A percentile compares a stretch with the other conserved stretches of the same genome.
Conservation (phyloP, 2,888 invertebrate species). For the Rhorus exstirpatorius region DNA sequence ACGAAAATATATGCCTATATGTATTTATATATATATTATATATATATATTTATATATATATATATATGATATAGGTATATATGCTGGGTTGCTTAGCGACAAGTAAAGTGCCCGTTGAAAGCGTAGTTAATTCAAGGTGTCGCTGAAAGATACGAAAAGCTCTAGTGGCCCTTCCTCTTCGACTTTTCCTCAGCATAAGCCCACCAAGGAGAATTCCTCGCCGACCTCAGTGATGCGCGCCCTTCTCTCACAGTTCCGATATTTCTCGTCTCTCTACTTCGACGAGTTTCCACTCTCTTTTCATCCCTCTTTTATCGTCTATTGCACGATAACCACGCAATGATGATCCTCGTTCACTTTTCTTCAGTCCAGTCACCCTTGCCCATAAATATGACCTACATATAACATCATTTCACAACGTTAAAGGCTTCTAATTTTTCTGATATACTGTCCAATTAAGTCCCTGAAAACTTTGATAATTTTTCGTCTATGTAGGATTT, state of each 20-base stretch:
- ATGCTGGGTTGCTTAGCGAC: slow-evolving; percentile 42
- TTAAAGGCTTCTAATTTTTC: too few species aligned
- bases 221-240: slow-evolving; percentile 16
- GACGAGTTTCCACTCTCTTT: slow-evolving; percentile 7
- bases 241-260: slow-evolving; percentile 18
- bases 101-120: slow-evolving; percentile 69
- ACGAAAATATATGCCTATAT: not conserved
- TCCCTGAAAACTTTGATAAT: too few species aligned
- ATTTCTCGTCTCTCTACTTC: slow-evolving; percentile 4
- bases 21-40: not conserved
- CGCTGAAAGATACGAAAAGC: slow-evolving; percentile 70
- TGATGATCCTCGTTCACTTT: not conserved
- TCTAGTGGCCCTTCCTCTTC: slow-evolving; percentile 42
- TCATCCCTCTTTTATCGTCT: slow-evolving; percentile 17
- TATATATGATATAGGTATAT: not conserved
- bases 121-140: slow-evolving; percentile 73
- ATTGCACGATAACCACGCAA: slow-evolving; percentile 7
- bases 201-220: slow-evolving; percentile 41
- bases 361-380: not conserved
- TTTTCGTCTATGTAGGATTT: too few species aligned
- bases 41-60: not conserved
- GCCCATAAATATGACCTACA: not conserved
- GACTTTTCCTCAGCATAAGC: slow-evolving; percentile 57
- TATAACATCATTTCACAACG: too few species aligned
- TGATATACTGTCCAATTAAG: too few species aligned